Percentiles rank a stretch among this genome's conserved stretches.
Evolutionary conservation across 2,113 vertebrate species (phyloP).

Genomic region (Cercocebus atys): DNA sequence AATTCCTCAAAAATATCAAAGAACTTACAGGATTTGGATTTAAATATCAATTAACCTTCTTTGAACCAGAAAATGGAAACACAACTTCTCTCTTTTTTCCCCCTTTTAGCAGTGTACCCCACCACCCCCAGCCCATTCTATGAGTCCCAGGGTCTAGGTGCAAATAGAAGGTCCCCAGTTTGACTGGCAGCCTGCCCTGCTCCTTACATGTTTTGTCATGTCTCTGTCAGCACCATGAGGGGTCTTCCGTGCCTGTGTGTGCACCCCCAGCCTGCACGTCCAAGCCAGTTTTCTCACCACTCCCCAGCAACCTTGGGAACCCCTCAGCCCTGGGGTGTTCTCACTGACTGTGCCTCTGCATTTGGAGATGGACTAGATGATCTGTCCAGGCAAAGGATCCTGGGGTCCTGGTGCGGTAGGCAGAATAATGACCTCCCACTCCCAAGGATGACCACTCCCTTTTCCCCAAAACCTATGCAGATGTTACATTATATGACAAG

Average conservation of each 20-base stretch:
- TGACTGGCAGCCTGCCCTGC: not conserved
- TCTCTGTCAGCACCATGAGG: accelerated
- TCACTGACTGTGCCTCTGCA: not conserved
- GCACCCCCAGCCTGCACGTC: not conserved
- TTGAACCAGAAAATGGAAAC: slow-evolving; percentile 37
- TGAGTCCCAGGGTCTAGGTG: not conserved
- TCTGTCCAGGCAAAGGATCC: not conserved
- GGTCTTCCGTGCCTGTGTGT: too few species aligned
- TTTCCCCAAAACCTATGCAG: not conserved
- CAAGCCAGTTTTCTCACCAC: not conserved
- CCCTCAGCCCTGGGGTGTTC: accelerated
- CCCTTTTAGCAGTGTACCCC: not conserved
- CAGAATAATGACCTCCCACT: not conserved
- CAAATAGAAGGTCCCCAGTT: not conserved
- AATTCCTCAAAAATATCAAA: slow-evolving; percentile 48
- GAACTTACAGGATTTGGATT: not conserved
- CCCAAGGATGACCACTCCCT: not conserved
- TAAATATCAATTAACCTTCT: slow-evolving; percentile 42
- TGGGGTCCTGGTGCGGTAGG: not conserved
- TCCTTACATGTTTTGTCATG: accelerated
- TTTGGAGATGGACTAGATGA: not conserved
- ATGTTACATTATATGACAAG: not conserved
- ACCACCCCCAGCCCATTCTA: not conserved
- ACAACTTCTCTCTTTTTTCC: not conserved
- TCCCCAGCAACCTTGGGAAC: not conserved